phyloP scores from a whole-genome alignment of 2,113 vertebrate species.

The Silurus asotus region DNA sequence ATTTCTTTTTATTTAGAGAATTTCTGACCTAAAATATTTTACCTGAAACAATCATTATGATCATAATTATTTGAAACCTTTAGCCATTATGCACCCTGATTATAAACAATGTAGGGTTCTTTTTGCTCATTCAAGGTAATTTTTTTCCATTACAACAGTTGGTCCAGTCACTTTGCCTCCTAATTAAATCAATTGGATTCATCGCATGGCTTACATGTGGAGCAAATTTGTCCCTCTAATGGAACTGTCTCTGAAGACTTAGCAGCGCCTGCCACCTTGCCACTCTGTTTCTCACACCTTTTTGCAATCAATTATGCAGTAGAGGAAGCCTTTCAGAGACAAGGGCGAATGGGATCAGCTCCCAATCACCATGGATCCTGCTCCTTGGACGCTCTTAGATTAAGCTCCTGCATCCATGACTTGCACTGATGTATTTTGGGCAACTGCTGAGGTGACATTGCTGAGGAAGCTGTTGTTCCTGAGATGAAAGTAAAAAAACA shows the following conservation, averaged over 20 bases:
- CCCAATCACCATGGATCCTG: slow-evolving; percentile 4
- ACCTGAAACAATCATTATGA: neutral
- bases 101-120: neutral
- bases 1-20: neutral
- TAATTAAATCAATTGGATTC: slow-evolving; percentile 54
- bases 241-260: slow-evolving; percentile 32
- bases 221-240: slow-evolving; percentile 28
- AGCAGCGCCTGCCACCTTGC: slow-evolving; percentile 19
- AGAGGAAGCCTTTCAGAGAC: slow-evolving; percentile 36
- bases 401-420: neutral
- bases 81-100: neutral
- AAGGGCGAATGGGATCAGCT: slow-evolving; percentile 29
- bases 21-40: neutral
- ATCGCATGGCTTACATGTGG: slow-evolving; percentile 26
- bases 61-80: neutral
- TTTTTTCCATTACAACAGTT: neutral
- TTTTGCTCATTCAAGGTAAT: neutral
- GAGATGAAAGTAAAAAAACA: slow-evolving; percentile 64
- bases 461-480: slow-evolving; percentile 59
- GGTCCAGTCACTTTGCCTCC: neutral
- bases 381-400: neutral
- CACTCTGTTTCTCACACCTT: slow-evolving; percentile 42
- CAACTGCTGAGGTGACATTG: neutral
- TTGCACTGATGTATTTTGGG: slow-evolving; percentile 7
- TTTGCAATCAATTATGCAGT: slow-evolving; percentile 53